Evolutionary conservation across 2,888 invertebrate species (phyloP), one percentile per base, ranked within the genome.

Genomic region (Leptopilina syphax): DNA sequence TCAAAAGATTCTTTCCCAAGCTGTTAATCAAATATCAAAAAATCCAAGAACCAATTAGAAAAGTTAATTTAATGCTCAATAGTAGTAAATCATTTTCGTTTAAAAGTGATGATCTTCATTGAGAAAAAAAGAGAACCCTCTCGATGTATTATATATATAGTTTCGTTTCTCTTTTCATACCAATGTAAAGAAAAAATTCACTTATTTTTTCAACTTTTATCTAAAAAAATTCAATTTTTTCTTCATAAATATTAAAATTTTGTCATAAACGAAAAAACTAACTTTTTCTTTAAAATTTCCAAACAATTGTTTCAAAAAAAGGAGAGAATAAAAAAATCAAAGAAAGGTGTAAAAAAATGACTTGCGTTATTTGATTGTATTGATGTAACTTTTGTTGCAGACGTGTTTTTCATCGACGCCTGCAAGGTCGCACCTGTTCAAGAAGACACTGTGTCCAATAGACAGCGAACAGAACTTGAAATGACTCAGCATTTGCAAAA

Each of bases 401-500:
- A 68, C 18, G 24, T 24, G 18, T 50, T 68, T 68, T 70, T 70
- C 24, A 27, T n/a, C 70, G 10, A 13, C 13, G 12, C 13, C 50
- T 50, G 44, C 47, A 68, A 70, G 70, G 27, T 54, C 54, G 70
- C 76, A 76, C 80, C 77, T 84, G 84, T 83, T 83, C 84, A 86
- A 84, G 34, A 34, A 34, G 34, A 34, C 34, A 34, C 34, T 34
- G 3, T 86, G 84, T 82, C 81, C 85, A 85, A 84, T 80, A 81
- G 79, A 57, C 47, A 50, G 80, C 83, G 83, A 83, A 81, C 86
- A 83, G 84, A 83, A 70, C 24, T 66, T 13, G 24, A 85, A 83
- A 68, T 86, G 85, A 85, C 83, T 84, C 80, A 82, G 82, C 82
- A 78, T 80, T 80, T 78, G n/a, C 18, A 18, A 47, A 67, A 13